Percentiles rank a stretch among this genome's conserved stretches.
Conservation (phyloP, 2,888 invertebrate genomes). For the Noctuana brunneofusca region DNA sequence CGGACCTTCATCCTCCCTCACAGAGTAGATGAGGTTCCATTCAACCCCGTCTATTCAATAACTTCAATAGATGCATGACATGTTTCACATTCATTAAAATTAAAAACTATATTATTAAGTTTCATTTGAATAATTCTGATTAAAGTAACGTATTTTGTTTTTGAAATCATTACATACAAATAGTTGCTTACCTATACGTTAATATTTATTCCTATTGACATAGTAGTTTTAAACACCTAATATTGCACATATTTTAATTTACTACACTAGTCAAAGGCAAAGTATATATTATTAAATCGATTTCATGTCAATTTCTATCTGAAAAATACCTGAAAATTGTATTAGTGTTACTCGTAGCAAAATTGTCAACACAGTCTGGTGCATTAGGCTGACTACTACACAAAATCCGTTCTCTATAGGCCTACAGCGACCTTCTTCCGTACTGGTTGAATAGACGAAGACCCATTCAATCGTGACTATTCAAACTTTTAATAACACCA, state of each 20-base stretch:
- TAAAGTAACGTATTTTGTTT: too few relatives aligned
- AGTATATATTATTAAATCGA: too few relatives aligned
- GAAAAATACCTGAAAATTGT: not conserved
- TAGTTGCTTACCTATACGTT: too few relatives aligned
- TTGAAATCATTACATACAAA: too few relatives aligned
- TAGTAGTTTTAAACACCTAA: too few relatives aligned
- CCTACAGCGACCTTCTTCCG: constrained; percentile 19
- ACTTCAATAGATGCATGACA: constrained; percentile 11
- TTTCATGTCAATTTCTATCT: too few relatives aligned
- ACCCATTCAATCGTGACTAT: constrained; percentile 25
- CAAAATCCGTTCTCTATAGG: not conserved
- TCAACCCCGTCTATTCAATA: constrained; percentile 17
- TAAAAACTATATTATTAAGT: too few relatives aligned
- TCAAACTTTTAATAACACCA: constrained; percentile 15
- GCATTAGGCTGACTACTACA: constrained; percentile 10
- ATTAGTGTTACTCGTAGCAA: not conserved
- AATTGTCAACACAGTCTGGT: constrained; percentile 1
- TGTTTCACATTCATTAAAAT: constrained; percentile 2
- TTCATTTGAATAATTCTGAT: not conserved
- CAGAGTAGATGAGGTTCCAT: constrained; percentile 14
- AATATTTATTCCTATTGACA: too few relatives aligned
- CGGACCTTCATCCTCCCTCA: constrained; percentile 28
- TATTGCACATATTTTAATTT: too few relatives aligned
- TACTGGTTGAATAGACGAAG: constrained; percentile 18
- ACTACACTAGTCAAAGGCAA: too few relatives aligned